phyloP scores from a whole-genome alignment of 2,113 vertebrate genomes.

The Chionodraco myersi region DNA sequence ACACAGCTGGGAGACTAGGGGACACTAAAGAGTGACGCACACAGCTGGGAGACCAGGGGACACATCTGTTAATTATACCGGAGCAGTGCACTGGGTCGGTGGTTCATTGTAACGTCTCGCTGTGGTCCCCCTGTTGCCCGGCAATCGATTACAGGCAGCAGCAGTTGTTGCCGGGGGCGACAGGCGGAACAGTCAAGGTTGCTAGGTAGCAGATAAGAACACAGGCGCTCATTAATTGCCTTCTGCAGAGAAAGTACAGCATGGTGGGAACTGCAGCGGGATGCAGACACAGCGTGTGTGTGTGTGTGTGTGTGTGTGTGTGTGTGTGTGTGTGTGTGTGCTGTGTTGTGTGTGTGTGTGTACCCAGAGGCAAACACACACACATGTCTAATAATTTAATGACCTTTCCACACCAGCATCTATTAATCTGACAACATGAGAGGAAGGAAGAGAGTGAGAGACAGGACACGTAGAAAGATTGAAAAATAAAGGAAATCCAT shows the following conservation, averaged over 20 bases:
- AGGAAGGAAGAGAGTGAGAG: background rate
- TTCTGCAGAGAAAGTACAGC: constrained; percentile 41
- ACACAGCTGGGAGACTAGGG: no score
- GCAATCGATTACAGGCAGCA: constrained; percentile 63
- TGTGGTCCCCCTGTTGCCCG: constrained; percentile 1
- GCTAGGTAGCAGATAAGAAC: constrained; percentile 72
- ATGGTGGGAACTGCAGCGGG: constrained; percentile 31
- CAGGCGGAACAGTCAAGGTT: constrained; percentile 66
- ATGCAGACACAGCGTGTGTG: constrained; percentile 16
- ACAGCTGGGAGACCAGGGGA: no score
- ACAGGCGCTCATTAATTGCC: constrained; percentile 65
- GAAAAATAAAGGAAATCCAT: background rate
- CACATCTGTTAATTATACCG: background rate
- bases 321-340: background rate
- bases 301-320: no score
- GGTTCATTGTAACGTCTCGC: constrained; percentile 28
- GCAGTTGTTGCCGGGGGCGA: constrained; percentile 51
- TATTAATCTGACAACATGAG: background rate
- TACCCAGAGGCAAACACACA: background rate
- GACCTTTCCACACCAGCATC: constrained; percentile 30
- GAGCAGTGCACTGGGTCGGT: constrained; percentile 3
- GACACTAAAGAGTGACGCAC: no score
- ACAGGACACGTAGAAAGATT: background rate
- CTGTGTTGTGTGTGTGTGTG: no score
- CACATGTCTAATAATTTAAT: constrained; percentile 6